Conservation (phyloP, 2,797 vertebrate genomes). For the Melanotaenia parkinsoni region DNA sequence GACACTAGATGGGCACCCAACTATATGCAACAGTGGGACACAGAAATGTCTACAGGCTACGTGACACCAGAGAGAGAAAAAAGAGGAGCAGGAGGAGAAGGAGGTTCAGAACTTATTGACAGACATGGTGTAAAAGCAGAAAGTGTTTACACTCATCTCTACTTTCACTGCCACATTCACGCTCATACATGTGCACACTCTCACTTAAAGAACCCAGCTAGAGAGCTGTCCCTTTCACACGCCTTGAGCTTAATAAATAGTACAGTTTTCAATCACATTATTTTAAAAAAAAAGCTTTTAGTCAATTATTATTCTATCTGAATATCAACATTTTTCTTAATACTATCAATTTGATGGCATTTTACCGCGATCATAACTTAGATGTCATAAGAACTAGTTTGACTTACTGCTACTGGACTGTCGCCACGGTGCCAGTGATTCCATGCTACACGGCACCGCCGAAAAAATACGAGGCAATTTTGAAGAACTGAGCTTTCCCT, state of each 20-base stretch:
- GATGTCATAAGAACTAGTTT: constrained; percentile 50
- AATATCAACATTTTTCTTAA: constrained; percentile 35
- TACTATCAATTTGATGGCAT: constrained; percentile 54
- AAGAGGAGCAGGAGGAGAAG: constrained; percentile 35
- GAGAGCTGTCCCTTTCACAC: constrained; percentile 67
- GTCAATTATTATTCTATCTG: constrained; percentile 42
- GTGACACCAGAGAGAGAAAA: constrained; percentile 77
- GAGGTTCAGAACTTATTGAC: constrained; percentile 68
- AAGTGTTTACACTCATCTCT: constrained; percentile 59
- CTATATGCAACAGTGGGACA: constrained; percentile 75
- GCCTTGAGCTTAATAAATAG: constrained; percentile 70
- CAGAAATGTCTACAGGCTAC: constrained; percentile 75
- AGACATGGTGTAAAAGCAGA: constrained; percentile 66
- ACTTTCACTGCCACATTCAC: constrained; percentile 58
- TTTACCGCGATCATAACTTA: constrained; percentile 40
- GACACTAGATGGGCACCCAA: constrained; percentile 77
- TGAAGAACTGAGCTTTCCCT: constrained; percentile 57
- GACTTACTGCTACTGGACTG: constrained; percentile 61
- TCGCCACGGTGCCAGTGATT: constrained; percentile 57
- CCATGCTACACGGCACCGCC: constrained; percentile 72
- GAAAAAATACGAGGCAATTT: constrained; percentile 48
- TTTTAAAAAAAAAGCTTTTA: constrained; percentile 33
- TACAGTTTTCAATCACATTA: constrained; percentile 58
- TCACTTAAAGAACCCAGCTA: constrained; percentile 63
- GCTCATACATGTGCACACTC: constrained; percentile 37